Evolutionary conservation across 2,113 vertebrate species (phyloP).

Genomic region (Aspidoscelis tigris): DNA sequence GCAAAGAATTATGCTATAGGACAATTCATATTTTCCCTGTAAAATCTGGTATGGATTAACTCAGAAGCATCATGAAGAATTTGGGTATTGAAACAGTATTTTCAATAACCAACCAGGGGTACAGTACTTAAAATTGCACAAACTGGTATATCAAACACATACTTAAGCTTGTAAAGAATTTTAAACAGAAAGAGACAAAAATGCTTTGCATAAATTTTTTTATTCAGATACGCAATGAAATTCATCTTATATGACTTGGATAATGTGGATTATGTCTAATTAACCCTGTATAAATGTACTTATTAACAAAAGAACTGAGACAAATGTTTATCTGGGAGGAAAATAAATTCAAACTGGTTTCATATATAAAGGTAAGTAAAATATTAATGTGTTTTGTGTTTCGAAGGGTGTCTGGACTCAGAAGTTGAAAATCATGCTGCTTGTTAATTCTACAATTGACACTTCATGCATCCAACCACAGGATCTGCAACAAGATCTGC

Average conservation of each 20-base stretch:
- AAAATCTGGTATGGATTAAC: background rate
- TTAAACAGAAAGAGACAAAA: conserved; percentile 73
- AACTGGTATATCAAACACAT: background rate
- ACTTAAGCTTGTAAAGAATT: background rate
- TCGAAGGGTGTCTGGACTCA: background rate
- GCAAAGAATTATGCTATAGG: background rate
- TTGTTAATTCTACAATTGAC: background rate
- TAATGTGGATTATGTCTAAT: conserved; percentile 48
- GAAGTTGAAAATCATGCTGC: background rate
- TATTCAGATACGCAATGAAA: conserved; percentile 71
- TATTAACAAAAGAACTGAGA: conserved; percentile 7
- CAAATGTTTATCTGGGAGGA: conserved; percentile 61
- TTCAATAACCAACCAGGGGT: background rate
- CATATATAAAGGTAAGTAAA: background rate
- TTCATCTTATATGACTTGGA: conserved; percentile 44
- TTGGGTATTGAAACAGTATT: conserved; percentile 1
- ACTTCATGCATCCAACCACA: background rate
- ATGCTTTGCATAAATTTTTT: conserved; percentile 73
- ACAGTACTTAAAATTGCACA: background rate
- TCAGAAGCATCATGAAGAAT: background rate
- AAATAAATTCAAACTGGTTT: conserved; percentile 19
- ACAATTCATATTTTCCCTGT: background rate
- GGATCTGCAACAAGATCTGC: background rate
- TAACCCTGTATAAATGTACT: no score
- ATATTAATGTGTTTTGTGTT: background rate